phyloP scores from a whole-genome alignment of 2,888 invertebrate genomes.

The Crossocerus cetratus region DNA sequence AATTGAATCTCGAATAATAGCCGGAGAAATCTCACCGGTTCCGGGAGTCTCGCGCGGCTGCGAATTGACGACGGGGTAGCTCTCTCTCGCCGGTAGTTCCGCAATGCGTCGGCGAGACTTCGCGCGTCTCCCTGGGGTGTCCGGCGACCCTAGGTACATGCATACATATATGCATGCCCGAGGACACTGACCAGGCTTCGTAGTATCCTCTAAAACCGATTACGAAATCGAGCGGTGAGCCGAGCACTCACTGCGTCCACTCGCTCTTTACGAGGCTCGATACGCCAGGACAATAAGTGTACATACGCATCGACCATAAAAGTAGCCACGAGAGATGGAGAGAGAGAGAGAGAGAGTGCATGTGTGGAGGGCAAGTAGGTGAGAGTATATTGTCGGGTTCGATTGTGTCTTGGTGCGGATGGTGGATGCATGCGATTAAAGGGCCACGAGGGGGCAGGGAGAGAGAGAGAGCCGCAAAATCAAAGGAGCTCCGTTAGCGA shows the following conservation, averaged over 20 bases:
- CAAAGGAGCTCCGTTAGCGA: constrained; percentile 33
- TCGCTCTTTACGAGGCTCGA: constrained; percentile 49
- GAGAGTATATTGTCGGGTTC: constrained; percentile 5
- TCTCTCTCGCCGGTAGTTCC: constrained; percentile 16
- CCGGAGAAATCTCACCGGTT: too few relatives aligned
- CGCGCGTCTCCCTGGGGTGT: constrained; percentile 5
- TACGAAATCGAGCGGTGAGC: constrained; percentile 44
- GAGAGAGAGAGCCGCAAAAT: constrained; percentile 26
- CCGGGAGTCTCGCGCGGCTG: too few relatives aligned
- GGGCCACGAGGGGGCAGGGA: constrained; percentile 6
- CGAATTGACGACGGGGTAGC: too few relatives aligned
- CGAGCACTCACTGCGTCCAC: constrained; percentile 33
- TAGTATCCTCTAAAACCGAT: constrained; percentile 44
- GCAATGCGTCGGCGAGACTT: constrained; percentile 44
- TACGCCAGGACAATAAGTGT: constrained; percentile 45
- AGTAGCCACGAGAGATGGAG: constrained; percentile 24
- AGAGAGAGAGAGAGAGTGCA: not conserved
- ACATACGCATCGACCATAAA: constrained; percentile 35
- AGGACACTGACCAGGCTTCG: constrained; percentile 33
- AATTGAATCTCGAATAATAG: too few relatives aligned
- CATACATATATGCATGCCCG: not conserved
- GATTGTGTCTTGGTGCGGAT: not conserved
- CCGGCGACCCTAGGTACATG: not conserved
- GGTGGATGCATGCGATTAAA: constrained; percentile 3
- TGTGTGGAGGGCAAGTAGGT: constrained; percentile 8